A percentile compares a stretch with the other conserved stretches of the same genome.
phyloP scores from a whole-genome alignment of 2,113 vertebrate species.

The Geococcyx californianus region DNA sequence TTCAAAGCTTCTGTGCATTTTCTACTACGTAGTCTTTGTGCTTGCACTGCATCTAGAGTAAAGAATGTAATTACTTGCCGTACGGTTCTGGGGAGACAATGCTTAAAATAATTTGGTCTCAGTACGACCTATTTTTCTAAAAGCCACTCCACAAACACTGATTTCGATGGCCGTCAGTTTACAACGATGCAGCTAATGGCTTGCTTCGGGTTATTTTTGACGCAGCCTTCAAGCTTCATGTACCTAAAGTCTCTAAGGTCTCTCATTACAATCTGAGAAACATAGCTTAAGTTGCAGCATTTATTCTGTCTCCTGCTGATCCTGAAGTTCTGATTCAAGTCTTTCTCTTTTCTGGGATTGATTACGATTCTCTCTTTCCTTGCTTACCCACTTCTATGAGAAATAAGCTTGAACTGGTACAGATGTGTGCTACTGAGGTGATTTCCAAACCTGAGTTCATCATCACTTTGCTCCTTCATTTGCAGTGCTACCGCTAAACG shows the following conservation, averaged over 20 bases:
- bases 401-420: not conserved
- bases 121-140: not conserved
- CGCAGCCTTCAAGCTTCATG: not conserved
- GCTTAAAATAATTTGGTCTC: conserved; percentile 27
- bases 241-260: not conserved
- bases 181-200: not conserved
- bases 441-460: not conserved
- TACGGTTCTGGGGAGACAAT: not conserved
- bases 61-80: not conserved
- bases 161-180: conserved; percentile 14
- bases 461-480: conserved; percentile 2
- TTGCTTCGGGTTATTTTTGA: conserved; percentile 28
- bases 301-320: conserved; percentile 32
- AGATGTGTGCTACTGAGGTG: not conserved
- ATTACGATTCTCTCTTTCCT: conserved; percentile 31
- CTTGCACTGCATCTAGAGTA: not conserved
- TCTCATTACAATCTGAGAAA: conserved; percentile 52
- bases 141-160: not conserved
- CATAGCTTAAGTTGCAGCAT: not conserved
- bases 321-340: not conserved
- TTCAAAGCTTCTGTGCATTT: not conserved
- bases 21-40: not conserved
- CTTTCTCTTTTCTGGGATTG: conserved; percentile 15
- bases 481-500: conserved; percentile 3
- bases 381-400: not conserved